phyloP scores from a whole-genome alignment of 2,888 invertebrate genomes.

The Thelaira solivaga region DNA sequence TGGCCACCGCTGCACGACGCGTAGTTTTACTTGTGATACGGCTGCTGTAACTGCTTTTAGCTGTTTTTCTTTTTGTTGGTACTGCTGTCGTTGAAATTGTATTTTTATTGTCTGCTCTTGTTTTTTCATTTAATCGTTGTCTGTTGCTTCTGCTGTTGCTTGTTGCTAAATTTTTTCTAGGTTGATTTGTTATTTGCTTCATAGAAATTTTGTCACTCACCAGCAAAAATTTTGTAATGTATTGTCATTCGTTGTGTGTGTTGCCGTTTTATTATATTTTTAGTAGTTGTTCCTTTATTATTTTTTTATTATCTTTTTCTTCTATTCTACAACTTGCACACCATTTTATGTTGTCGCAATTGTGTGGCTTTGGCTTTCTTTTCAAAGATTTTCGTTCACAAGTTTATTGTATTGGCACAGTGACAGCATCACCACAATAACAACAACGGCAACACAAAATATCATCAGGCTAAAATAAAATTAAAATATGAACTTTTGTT shows the following conservation, averaged over 20 bases:
- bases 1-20: constrained; percentile 32
- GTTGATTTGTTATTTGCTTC: constrained; percentile 40
- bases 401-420: constrained; percentile 43
- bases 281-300: too few relatives aligned
- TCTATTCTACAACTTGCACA: not conserved
- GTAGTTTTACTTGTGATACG: constrained; percentile 25
- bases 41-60: not conserved
- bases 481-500: constrained; percentile 43
- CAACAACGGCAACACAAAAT: not conserved
- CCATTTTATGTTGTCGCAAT: not conserved
- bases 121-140: constrained; percentile 54
- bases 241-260: not conserved
- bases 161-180: constrained; percentile 10
- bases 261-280: not conserved
- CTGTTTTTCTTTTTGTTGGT: constrained; percentile 23
- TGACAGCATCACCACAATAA: constrained; percentile 29
- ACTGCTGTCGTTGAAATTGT: constrained; percentile 17
- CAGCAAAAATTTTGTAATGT: too few relatives aligned
- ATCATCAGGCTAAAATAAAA: constrained; percentile 42
- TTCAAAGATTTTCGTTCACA: not conserved
- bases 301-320: not conserved
- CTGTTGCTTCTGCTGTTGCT: not conserved
- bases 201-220: constrained; percentile 32
- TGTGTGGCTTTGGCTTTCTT: not conserved
- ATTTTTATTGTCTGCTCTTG: constrained; percentile 30